phyloP scores from a whole-genome alignment of 2,113 vertebrate genomes.

The Ploceus nigricollis region DNA sequence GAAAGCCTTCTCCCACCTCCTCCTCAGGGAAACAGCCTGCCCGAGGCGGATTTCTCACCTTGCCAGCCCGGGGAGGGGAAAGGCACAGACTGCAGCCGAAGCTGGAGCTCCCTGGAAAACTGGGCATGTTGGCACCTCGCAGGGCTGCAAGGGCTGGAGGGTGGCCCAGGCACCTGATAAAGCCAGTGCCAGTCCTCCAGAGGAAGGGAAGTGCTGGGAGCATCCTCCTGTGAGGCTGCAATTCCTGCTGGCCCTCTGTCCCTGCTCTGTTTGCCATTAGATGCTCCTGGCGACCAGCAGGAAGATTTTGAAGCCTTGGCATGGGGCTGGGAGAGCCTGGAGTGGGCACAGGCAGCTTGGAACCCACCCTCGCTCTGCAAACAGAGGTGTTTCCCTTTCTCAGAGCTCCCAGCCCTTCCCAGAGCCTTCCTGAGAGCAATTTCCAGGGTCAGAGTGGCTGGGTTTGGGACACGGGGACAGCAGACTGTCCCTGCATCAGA shows the following conservation, averaged over 20 bases:
- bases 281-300: neutral
- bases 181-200: neutral
- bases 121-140: neutral
- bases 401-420: neutral
- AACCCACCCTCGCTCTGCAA: neutral
- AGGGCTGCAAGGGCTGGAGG: too few species aligned
- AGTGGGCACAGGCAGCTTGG: neutral
- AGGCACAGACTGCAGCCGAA: neutral
- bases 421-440: neutral
- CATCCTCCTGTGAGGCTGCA: neutral
- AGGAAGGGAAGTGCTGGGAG: neutral
- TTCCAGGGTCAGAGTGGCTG: neutral
- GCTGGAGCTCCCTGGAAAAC: neutral
- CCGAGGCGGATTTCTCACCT: neutral
- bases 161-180: neutral
- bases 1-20: neutral
- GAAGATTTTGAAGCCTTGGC: neutral
- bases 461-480: neutral
- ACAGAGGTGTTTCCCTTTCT: neutral
- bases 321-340: neutral
- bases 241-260: neutral
- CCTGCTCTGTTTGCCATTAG: neutral
- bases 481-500: neutral
- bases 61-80: accelerated
- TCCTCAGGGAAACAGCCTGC: neutral